Base-by-base conservation (phyloP, 2,888 invertebrate species). In the Steromphala cineraria region DNA sequence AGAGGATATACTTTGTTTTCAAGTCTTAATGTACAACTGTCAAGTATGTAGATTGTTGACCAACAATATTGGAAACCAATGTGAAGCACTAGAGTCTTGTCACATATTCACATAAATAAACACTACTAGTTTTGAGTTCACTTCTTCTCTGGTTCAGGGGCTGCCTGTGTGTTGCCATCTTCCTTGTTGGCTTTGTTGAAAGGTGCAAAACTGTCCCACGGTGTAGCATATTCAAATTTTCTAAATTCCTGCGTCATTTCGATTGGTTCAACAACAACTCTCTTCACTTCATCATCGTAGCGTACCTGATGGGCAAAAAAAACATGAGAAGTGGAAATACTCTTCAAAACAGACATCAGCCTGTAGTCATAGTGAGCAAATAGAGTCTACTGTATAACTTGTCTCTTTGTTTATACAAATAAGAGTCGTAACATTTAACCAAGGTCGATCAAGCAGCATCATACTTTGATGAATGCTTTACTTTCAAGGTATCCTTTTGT, bases 221-320 rank as follows among this genome's bases (percentile, higher is more conserved):
- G 99, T 31, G 98, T 97, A 85, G 97, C 96, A 84, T 99, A 95
- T 93, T 99, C 99, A 94, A 99, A 99, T 93, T 97, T 97, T 79
- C 99, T 95, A 94, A 98, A 99, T 94, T 99, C 99, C 94, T 99
- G 99, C 0, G 99, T 96, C 93, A 99, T 94, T 94, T 99, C 99
- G 79, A 99, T 93, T 0, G 99, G 99, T 93, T 99, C 99, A 78
- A 97, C 95, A 0, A 99, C 99, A 2, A 99, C 97, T 81, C 99
- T 96, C 93, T 97, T 97, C 91, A 97, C 96, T 94, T 99, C 99
- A 92, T 99, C 99, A 94, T 99, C 99, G 93, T 99, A 99, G 81
- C 99, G 96, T 24, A 97, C 95, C 96, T 96, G 90, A 52, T 93
- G 86, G 62, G 56, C n/a, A 0, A 19, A 56, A 56, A 19, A 55